phyloP scores from a whole-genome alignment of 2,888 invertebrate genomes.

The Crematogaster levior region DNA sequence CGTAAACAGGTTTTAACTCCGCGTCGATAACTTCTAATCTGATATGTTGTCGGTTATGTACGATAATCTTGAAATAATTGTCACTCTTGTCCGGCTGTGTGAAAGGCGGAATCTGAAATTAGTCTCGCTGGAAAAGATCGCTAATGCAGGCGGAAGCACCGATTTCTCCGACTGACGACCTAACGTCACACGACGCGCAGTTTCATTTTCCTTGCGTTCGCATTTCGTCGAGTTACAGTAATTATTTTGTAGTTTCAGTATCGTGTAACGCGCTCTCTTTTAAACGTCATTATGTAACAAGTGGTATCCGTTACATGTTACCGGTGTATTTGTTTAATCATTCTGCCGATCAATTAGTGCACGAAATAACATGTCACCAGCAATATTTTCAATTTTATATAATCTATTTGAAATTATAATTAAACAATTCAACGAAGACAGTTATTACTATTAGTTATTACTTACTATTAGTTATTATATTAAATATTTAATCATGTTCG shows the following conservation, averaged over 20 bases:
- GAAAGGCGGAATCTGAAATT: slow-evolving; percentile 49
- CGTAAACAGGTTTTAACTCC: slow-evolving; percentile 30
- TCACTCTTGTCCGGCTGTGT: slow-evolving; percentile 17
- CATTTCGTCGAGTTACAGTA: slow-evolving; percentile 40
- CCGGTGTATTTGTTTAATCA: background rate
- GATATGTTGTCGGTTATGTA: slow-evolving; percentile 22
- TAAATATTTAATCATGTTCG: background rate
- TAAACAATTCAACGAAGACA: background rate
- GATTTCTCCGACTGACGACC: slow-evolving; percentile 37
- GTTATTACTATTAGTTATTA: background rate
- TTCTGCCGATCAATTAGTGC: background rate
- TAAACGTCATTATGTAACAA: slow-evolving; percentile 59
- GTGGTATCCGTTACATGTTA: slow-evolving; percentile 24
- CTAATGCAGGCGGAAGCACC: slow-evolving; percentile 31
- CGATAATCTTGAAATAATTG: slow-evolving; percentile 49
- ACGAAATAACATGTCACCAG: background rate
- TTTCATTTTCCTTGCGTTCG: slow-evolving; percentile 43
- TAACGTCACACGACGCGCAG: background rate
- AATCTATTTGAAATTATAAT: background rate
- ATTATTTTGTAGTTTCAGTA: slow-evolving; percentile 58
- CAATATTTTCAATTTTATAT: background rate
- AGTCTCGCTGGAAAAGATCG: slow-evolving; percentile 33
- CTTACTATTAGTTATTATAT: background rate
- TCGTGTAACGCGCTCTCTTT: slow-evolving; percentile 57
- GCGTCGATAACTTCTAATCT: slow-evolving; percentile 40